These are phyloP conservation scores for Heliconius nattereri DNA, from an alignment of 1,140 invertebrate species.

Conservation along the genomic window DNA sequence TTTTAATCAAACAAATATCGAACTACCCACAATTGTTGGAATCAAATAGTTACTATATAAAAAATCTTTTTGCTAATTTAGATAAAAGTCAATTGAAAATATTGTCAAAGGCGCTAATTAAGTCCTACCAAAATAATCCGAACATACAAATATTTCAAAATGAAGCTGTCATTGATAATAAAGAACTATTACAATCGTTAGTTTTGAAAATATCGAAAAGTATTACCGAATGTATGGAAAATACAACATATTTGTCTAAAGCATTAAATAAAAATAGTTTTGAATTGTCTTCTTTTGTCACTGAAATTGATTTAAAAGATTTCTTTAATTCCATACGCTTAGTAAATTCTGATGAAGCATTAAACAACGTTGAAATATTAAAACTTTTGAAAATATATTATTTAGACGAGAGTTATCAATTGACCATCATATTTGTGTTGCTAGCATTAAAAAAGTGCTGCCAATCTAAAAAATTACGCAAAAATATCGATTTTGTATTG, in stretches of 20 bases:
- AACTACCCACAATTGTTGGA: conserved; percentile 40
- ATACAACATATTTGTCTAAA: conserved; percentile 55
- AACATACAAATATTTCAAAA: conserved; percentile 47
- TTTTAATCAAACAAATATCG: conserved; percentile 58
- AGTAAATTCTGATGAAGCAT: conserved; percentile 47
- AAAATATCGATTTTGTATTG: conserved; percentile 55
- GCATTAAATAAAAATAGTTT: conserved; percentile 58
- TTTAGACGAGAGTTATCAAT: conserved; percentile 67
- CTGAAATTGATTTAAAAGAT: conserved; percentile 51
- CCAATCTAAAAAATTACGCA: conserved; percentile 58
- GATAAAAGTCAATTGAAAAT: conserved; percentile 57
- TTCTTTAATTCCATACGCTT: conserved; percentile 52
- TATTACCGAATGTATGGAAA: conserved; percentile 58
- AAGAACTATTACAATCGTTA: conserved; percentile 52
- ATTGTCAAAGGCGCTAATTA: conserved; percentile 60
- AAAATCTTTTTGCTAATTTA: conserved; percentile 58
- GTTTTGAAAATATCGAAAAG: conserved; percentile 57
- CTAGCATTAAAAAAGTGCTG: conserved; percentile 61
- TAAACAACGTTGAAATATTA: conserved; percentile 52
- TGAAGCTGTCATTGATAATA: conserved; percentile 52
- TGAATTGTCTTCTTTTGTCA: conserved; percentile 50
- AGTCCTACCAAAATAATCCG: conserved; percentile 45
- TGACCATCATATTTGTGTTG: conserved; percentile 62
- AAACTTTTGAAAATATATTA: conserved; percentile 62
- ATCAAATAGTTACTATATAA: conserved; percentile 48